Base-by-base conservation (phyloP, 2,888 invertebrate genomes). In the Tupiocoris notatus region DNA sequence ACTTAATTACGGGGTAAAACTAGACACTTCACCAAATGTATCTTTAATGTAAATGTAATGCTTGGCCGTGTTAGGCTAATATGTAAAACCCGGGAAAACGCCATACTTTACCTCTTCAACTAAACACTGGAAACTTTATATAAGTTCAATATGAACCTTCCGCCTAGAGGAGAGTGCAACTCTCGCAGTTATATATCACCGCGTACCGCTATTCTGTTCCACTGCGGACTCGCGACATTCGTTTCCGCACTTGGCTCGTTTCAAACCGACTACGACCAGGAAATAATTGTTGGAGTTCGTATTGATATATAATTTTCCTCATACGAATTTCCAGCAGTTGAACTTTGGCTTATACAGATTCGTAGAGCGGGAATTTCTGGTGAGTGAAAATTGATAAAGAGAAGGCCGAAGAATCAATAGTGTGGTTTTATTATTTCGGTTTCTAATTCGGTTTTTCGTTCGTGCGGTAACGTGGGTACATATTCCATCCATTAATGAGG, bases 31-130 rank as follows among this genome's bases (percentile, higher is more conserved):
- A 77, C 66, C 77, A 78, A 78, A 78, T 78, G 78, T 78, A 78
- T 78, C 77, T 78, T 78, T 77, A 78, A 78, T 78, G 78, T 78
- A 77, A 78, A 77, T 78, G 78, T 78, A 78, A 78, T 78, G 78
- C 77, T 61, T 23, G 18, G 75, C 76, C 68, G 61, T 74, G 62
- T 61, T 77, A 23, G 61, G 76, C 76, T 78, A 78, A 78, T 78
- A 78, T 78, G 78, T 78, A 76, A 78, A 70, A 61, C 68, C 70
- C 65, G 39, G 68, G 62, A 62, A 56, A 20, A 22, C 67, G 54
- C 76, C 76, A 76, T 78, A 78, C 78, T 78, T 78, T 70, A 76
- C 70, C 76, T 70, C 78, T 76, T 78, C 76, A 78, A 78, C 78
- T 76, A 78, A 78, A 78, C 78, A 76, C 70, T 68, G 73, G 64